These are phyloP conservation scores for Epinotia brunnichana DNA, from an alignment of 2,888 invertebrate genomes.

Conservation along the genomic window DNA sequence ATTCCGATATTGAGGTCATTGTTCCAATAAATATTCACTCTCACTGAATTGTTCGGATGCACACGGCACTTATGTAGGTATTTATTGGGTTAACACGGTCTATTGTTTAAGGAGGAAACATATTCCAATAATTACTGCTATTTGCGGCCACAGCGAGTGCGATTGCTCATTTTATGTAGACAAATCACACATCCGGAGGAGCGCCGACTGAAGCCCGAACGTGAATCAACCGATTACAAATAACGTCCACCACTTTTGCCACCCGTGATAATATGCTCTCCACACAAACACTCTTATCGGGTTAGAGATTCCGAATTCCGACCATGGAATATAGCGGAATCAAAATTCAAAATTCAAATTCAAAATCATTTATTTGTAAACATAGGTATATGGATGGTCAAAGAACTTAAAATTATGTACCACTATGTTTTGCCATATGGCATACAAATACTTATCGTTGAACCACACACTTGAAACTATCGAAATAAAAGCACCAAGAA, in stretches of 20 bases:
- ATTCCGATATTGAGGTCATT: slow-evolving; percentile 76
- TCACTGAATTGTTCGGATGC: slow-evolving; percentile 21
- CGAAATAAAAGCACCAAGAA: slow-evolving; percentile 46
- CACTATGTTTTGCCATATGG: no score
- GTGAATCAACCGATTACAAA: slow-evolving; percentile 75
- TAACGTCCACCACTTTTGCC: slow-evolving; percentile 58
- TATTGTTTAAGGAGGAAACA: slow-evolving; percentile 73
- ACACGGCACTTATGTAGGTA: slow-evolving; percentile 9
- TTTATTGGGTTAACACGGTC: slow-evolving; percentile 4
- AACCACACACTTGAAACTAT: slow-evolving; percentile 18
- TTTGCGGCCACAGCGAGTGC: slow-evolving; percentile 67
- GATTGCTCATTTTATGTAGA: slow-evolving; percentile 81
- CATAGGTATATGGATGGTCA: no score
- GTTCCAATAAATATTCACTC: slow-evolving; percentile 44
- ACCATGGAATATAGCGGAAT: slow-evolving; percentile 10
- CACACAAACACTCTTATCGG: slow-evolving; percentile 54
- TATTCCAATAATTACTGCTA: slow-evolving; percentile 73
- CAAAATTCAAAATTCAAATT: no score
- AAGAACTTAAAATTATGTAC: no score
- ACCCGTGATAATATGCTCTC: slow-evolving; percentile 68
- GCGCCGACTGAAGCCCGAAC: slow-evolving; percentile 64
- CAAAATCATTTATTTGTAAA: no score
- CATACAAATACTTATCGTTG: no score
- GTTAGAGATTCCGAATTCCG: slow-evolving; percentile 26
- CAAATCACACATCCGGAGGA: slow-evolving; percentile 83